Percentiles rank a stretch among this genome's conserved stretches.
These are phyloP conservation scores for Drosophila grimshawi DNA, from an alignment of 1,140 invertebrate genomes.

Conservation along the genomic window DNA sequence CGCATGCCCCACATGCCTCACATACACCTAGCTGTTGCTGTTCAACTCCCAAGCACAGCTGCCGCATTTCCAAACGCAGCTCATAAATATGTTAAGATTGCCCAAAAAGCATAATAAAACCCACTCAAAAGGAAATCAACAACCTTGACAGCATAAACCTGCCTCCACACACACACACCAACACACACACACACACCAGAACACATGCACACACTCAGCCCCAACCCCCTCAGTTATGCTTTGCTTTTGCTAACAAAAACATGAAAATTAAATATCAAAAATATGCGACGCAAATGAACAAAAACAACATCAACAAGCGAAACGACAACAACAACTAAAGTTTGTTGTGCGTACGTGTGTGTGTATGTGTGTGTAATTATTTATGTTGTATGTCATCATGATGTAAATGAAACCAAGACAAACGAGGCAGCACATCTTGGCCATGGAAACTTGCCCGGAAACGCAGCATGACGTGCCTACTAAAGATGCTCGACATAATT, in stretches of 20 bases:
- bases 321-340: slow-evolving; percentile 5
- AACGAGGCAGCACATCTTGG: slow-evolving; percentile 8
- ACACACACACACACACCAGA: no score
- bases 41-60: background rate
- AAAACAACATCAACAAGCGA: slow-evolving; percentile 8
- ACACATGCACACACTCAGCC: no score
- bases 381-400: slow-evolving; percentile 71
- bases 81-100: slow-evolving; percentile 54
- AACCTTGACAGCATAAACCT: slow-evolving; percentile 24
- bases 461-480: slow-evolving; percentile 48
- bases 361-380: slow-evolving; percentile 78
- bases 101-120: slow-evolving; percentile 47
- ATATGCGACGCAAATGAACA: slow-evolving; percentile 51
- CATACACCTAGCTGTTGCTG: background rate
- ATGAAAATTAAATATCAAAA: slow-evolving; percentile 77
- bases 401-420: slow-evolving; percentile 72
- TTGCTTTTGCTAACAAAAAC: slow-evolving; percentile 47
- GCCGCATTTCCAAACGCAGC: slow-evolving; percentile 15
- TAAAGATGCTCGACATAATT: slow-evolving; percentile 38
- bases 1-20: background rate
- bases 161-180: background rate
- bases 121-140: slow-evolving; percentile 40
- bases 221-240: background rate
- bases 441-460: slow-evolving; percentile 42
- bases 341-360: slow-evolving; percentile 62